Conservation (phyloP, 2,113 vertebrate genomes). For the Callocephalon fimbriatum region DNA sequence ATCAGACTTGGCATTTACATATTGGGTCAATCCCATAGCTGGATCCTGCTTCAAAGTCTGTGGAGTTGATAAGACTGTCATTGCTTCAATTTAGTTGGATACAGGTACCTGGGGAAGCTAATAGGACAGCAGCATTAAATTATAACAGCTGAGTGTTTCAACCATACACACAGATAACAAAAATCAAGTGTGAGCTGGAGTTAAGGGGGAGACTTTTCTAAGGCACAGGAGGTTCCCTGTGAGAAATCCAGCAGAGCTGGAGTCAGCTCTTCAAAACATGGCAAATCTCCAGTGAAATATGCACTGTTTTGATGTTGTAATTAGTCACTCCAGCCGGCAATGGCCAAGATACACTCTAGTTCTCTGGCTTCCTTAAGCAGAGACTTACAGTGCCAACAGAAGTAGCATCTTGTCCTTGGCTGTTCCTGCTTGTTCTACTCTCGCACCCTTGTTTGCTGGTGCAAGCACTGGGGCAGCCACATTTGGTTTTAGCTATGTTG, state of each 20-base stretch:
- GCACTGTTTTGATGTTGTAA: background rate
- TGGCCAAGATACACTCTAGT: background rate
- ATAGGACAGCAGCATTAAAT: background rate
- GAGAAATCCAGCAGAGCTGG: background rate
- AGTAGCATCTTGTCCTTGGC: background rate
- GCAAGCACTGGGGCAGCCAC: background rate
- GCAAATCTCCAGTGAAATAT: background rate
- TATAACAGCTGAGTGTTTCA: background rate
- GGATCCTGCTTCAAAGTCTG: background rate
- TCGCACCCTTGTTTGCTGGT: background rate
- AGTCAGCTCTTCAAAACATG: background rate
- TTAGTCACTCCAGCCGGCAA: background rate
- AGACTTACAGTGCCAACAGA: background rate
- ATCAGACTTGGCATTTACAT: background rate
- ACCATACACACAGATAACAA: background rate
- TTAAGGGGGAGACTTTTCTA: background rate
- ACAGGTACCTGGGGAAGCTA: background rate
- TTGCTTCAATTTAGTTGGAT: background rate
- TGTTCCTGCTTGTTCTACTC: background rate
- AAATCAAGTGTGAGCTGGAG: background rate
- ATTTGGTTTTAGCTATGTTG: background rate
- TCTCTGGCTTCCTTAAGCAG: background rate
- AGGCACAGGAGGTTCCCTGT: conserved; percentile 1
- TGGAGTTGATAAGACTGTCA: conserved; percentile 2
- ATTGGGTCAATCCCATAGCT: background rate